Evolutionary conservation across 1,140 invertebrate genomes (phyloP).

Genomic region (Geopemphigus sp.): DNA sequence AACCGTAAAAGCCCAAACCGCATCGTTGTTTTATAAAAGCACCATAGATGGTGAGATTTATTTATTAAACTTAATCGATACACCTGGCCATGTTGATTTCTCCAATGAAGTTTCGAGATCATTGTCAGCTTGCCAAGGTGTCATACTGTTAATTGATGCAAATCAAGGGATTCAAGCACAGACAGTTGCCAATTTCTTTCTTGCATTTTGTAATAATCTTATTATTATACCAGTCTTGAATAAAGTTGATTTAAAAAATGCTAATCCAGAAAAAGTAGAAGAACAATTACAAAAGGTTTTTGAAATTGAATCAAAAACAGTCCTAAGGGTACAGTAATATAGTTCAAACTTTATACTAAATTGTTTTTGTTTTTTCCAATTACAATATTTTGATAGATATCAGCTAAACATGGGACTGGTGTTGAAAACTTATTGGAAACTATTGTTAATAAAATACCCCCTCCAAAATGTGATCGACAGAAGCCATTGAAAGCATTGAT

Average conservation of each 20-base stretch:
- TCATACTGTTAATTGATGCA: slow-evolving; percentile 91
- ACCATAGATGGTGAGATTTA: slow-evolving; percentile 67
- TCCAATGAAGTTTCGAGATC: slow-evolving; percentile 91
- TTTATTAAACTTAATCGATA: slow-evolving; percentile 96
- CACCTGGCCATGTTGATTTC: slow-evolving; percentile 98
- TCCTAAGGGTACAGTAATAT: slow-evolving; percentile 63
- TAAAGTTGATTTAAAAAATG: slow-evolving; percentile 93
- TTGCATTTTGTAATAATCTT: slow-evolving; percentile 81
- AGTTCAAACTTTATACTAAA: too few species aligned
- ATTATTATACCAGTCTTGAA: slow-evolving; percentile 90
- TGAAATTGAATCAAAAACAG: slow-evolving; percentile 69
- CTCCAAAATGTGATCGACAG: slow-evolving; percentile 64
- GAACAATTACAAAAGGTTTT: slow-evolving; percentile 82
- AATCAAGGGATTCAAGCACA: slow-evolving; percentile 94
- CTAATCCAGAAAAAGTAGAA: slow-evolving; percentile 77
- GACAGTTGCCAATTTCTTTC: slow-evolving; percentile 94
- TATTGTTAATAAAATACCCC: slow-evolving; percentile 75
- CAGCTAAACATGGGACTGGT: slow-evolving; percentile 86
- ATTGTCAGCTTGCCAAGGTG: slow-evolving; percentile 89
- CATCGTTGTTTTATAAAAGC: slow-evolving; percentile 73
- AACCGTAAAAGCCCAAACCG: slow-evolving; percentile 97
- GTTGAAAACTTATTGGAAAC: slow-evolving; percentile 73
- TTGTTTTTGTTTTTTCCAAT: background rate
- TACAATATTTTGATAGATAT: slow-evolving; percentile 61
- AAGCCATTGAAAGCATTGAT: slow-evolving; percentile 75